Evolutionary conservation across 2,113 vertebrate genomes (phyloP).

Genomic region (Eurypyga helias): DNA sequence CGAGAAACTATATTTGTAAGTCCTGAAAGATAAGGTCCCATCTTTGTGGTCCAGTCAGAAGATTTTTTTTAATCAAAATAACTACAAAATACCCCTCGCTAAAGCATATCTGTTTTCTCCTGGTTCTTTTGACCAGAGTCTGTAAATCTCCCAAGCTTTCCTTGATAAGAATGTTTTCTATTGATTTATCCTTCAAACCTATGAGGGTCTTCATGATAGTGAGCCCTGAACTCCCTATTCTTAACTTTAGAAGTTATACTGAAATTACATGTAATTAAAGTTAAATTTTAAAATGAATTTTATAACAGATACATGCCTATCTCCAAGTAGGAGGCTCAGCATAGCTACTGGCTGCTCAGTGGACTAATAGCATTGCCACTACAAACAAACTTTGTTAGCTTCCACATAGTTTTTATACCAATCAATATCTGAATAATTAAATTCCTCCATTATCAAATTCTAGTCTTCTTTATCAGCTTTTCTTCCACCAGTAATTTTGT

Average conservation of each 20-base stretch:
- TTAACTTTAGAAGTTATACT: constrained; percentile 8
- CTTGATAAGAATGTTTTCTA: not conserved
- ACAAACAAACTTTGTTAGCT: constrained; percentile 47
- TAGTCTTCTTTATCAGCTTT: constrained; percentile 56
- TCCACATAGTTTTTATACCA: constrained; percentile 44
- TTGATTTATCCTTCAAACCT: constrained; percentile 5
- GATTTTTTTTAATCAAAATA: not conserved
- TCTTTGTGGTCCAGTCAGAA: not conserved
- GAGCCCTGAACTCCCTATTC: not conserved
- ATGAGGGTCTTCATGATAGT: not conserved
- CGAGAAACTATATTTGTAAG: not conserved
- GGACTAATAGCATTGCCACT: constrained; percentile 20
- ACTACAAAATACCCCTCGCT: not conserved
- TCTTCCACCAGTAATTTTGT: constrained; percentile 40
- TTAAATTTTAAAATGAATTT: constrained; percentile 28
- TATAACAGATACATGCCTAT: not conserved
- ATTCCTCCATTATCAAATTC: constrained; percentile 53
- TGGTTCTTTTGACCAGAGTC: not conserved
- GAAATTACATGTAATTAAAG: constrained; percentile 22
- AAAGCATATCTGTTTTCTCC: not conserved
- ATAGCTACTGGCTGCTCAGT: constrained; percentile 5
- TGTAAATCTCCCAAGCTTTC: not conserved
- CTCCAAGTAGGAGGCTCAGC: not conserved
- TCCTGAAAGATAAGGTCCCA: not conserved
- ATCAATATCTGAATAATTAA: constrained; percentile 68